phyloP scores from a whole-genome alignment of 2,888 invertebrate species.

The Pollenia amentaria region DNA sequence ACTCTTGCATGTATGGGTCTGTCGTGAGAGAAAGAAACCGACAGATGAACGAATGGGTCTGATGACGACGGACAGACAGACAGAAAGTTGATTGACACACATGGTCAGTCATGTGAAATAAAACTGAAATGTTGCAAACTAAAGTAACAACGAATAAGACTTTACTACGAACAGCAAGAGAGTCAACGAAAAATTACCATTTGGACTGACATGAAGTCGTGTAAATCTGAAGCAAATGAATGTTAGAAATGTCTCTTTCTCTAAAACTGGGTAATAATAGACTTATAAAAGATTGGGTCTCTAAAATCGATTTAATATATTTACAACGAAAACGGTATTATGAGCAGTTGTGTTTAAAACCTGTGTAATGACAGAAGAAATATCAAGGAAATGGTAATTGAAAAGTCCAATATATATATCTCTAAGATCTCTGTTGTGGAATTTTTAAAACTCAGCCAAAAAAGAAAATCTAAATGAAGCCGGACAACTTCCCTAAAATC shows the following conservation, averaged over 20 bases:
- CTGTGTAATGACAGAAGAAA: too few relatives aligned
- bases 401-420: too few relatives aligned
- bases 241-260: not conserved
- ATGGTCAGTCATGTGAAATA: conserved; percentile 73
- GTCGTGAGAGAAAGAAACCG: not conserved
- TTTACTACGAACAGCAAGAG: not conserved
- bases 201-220: conserved; percentile 64
- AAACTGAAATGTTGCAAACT: conserved; percentile 67
- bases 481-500: too few relatives aligned
- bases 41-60: not conserved
- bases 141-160: conserved; percentile 31
- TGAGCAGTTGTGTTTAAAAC: too few relatives aligned
- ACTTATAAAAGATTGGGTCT: too few relatives aligned
- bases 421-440: not conserved
- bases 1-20: not conserved
- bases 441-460: not conserved
- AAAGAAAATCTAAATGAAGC: not conserved
- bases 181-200: conserved; percentile 32
- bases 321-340: too few relatives aligned
- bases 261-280: too few relatives aligned
- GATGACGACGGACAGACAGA: conserved; percentile 8
- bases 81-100: conserved; percentile 72
- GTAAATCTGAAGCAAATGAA: conserved; percentile 50
- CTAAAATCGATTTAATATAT: too few relatives aligned
- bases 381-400: too few relatives aligned